Evolutionary conservation across 2,113 vertebrate genomes (phyloP).

Genomic region (Struthidea cinerea): DNA sequence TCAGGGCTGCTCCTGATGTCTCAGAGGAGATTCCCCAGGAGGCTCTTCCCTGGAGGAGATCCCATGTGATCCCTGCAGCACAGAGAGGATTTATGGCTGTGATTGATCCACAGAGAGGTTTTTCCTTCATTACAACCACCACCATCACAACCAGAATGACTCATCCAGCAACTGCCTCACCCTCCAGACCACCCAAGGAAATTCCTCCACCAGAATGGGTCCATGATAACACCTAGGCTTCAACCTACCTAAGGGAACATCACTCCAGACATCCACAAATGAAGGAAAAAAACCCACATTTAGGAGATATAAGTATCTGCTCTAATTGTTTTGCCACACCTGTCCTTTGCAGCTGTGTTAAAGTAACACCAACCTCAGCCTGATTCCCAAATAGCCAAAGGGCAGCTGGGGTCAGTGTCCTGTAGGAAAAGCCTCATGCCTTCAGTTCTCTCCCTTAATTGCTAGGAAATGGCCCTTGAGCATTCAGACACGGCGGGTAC

Average conservation of each 20-base stretch:
- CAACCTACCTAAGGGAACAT: background rate
- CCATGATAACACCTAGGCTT: background rate
- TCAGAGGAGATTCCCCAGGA: background rate
- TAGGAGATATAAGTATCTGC: background rate
- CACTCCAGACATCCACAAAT: background rate
- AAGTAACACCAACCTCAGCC: background rate
- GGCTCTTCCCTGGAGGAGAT: background rate
- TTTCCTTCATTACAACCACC: background rate
- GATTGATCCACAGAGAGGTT: background rate
- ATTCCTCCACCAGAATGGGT: background rate
- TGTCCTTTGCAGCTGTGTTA: background rate
- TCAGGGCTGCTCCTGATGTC: background rate
- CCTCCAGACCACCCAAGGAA: background rate
- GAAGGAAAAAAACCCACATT: accelerated
- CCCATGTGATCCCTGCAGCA: background rate
- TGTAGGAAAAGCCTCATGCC: background rate
- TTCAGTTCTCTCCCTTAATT: constrained; percentile 16
- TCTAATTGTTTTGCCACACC: background rate
- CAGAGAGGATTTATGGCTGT: background rate
- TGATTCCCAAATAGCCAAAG: background rate
- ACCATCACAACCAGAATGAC: background rate
- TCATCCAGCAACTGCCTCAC: background rate
- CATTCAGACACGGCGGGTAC: background rate
- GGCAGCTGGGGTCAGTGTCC: background rate
- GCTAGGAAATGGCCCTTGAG: background rate